Conservation (phyloP, 2,113 vertebrate genomes). For the Nicator chloris region DNA sequence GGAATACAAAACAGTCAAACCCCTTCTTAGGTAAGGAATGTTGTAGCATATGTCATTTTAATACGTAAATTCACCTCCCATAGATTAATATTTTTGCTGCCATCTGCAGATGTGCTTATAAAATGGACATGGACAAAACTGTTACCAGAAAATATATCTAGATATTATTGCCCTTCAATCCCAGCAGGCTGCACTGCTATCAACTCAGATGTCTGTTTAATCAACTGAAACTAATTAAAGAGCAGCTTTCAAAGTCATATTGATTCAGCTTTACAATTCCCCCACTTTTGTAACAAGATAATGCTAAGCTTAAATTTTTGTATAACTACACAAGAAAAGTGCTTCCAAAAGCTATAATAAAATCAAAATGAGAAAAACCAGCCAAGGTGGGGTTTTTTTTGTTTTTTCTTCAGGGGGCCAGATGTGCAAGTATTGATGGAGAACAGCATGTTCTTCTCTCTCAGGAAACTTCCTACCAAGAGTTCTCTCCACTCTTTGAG, state of each 20-base stretch:
- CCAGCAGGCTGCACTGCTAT: background rate
- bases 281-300: background rate
- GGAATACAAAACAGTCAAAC: background rate
- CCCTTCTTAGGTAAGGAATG: background rate
- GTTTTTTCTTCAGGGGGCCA: background rate
- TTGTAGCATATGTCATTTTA: background rate
- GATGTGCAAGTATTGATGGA: background rate
- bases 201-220: background rate
- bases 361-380: background rate
- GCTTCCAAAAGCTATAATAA: background rate
- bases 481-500: background rate
- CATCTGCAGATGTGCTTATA: background rate
- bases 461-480: background rate
- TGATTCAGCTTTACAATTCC: background rate
- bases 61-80: background rate
- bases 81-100: background rate
- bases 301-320: background rate
- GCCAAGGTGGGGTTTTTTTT: background rate
- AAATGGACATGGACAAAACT: background rate
- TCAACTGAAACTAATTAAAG: conserved; percentile 8
- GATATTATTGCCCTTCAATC: background rate
- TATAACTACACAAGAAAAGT: background rate
- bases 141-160: background rate
- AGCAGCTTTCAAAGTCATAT: background rate
- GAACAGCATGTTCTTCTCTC: background rate